A percentile compares a stretch with the other conserved stretches of the same genome.
phyloP scores from a whole-genome alignment of 1,140 invertebrate species.

The Drosophila equinoxialis region DNA sequence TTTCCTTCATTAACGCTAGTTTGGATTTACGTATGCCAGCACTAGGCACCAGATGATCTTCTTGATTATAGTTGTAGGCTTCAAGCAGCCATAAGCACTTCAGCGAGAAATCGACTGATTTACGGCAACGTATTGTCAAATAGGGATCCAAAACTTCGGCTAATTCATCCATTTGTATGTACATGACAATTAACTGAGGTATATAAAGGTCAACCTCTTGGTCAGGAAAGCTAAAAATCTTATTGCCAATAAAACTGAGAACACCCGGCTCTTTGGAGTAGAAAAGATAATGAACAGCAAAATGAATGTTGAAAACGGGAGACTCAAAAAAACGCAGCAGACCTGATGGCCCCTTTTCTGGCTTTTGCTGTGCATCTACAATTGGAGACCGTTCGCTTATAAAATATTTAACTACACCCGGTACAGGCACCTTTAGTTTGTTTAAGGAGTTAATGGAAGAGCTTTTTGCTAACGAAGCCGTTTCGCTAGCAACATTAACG shows the following conservation, averaged over 20 bases:
- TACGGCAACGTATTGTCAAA: conserved; percentile 95
- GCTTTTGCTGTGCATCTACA: conserved; percentile 52
- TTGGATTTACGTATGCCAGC: conserved; percentile 66
- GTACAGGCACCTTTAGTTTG: conserved; percentile 76
- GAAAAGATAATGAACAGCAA: conserved; percentile 98
- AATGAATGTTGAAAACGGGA: conserved; percentile 98
- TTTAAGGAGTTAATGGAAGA: conserved; percentile 74
- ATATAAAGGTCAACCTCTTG: conserved; percentile 98
- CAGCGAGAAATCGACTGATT: conserved; percentile 97
- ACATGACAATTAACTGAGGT: conserved; percentile 98
- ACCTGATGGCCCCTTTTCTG: conserved; percentile 84
- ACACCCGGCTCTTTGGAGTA: conserved; percentile 99
- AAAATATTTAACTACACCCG: conserved; percentile 81
- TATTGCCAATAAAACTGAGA: conserved; percentile 97
- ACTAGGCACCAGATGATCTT: conserved; percentile 64
- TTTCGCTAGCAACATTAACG: conserved; percentile 21
- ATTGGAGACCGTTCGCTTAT: conserved; percentile 67
- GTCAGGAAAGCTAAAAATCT: conserved; percentile 96
- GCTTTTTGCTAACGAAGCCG: conserved; percentile 47
- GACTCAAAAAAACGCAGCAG: conserved; percentile 97
- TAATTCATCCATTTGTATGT: conserved; percentile 98
- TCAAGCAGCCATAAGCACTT: conserved; percentile 98
- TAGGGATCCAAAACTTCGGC: conserved; percentile 97
- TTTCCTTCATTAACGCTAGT: conserved; percentile 83
- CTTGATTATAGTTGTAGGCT: conserved; percentile 87